A percentile compares a stretch with the other conserved stretches of the same genome.
Conservation (phyloP, 2,113 vertebrate species). For the Amphiprion ocellaris region DNA sequence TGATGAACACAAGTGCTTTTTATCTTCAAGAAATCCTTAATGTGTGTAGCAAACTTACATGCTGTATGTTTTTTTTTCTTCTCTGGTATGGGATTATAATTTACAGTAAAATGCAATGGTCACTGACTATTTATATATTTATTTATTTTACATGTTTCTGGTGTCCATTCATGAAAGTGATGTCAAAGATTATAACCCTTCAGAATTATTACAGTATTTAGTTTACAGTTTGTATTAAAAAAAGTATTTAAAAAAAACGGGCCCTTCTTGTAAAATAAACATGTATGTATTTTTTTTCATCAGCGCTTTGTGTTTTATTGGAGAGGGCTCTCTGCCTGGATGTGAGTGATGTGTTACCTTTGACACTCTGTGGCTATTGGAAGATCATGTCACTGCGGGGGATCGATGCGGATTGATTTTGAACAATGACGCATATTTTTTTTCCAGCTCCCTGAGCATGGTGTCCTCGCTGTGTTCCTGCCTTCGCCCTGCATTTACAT, state of each 20-base stretch:
- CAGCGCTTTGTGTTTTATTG: conserved; percentile 37
- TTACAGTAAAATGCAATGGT: conserved; percentile 57
- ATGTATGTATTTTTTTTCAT: conserved; percentile 76
- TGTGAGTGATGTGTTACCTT: conserved; percentile 10
- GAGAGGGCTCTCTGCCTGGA: background rate
- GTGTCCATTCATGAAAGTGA: conserved; percentile 77
- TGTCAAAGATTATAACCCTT: conserved; percentile 77
- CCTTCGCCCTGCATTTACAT: conserved; percentile 71
- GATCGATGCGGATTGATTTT: conserved; percentile 78
- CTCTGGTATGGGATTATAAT: conserved; percentile 72
- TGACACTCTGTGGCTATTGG: conserved; percentile 60
- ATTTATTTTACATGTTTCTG: conserved; percentile 74
- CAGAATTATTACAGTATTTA: conserved; percentile 74
- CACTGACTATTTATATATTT: conserved; percentile 71
- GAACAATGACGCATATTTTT: conserved; percentile 65
- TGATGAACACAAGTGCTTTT: conserved; percentile 87
- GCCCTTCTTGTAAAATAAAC: conserved; percentile 85
- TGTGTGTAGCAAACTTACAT: conserved; percentile 77
- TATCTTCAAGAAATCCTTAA: conserved; percentile 78
- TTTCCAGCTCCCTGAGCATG: conserved; percentile 66
- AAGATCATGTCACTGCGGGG: conserved; percentile 61
- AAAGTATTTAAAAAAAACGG: conserved; percentile 52
- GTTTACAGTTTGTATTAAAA: conserved; percentile 82
- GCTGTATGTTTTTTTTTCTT: conserved; percentile 67
- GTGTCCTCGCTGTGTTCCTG: conserved; percentile 68